A percentile compares a stretch with the other conserved stretches of the same genome.
phyloP scores from a whole-genome alignment of 1,140 invertebrate genomes.

The Cyphomyrmex costatus region DNA sequence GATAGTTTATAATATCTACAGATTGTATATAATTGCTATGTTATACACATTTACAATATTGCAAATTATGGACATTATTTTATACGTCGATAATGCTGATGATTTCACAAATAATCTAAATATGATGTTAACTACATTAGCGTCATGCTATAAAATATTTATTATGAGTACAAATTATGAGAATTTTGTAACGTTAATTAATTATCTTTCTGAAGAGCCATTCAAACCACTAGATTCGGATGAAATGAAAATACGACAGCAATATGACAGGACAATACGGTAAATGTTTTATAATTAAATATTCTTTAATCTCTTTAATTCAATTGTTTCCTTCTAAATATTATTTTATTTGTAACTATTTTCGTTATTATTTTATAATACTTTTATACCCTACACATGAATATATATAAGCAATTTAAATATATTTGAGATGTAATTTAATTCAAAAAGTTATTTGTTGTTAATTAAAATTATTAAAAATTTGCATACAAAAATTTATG shows the following conservation, averaged over 20 bases:
- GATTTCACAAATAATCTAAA: constrained; percentile 71
- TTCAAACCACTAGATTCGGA: constrained; percentile 43
- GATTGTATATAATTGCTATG: neutral
- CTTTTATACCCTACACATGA: neutral
- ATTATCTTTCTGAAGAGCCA: constrained; percentile 6
- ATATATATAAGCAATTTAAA: neutral
- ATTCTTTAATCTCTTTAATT: neutral
- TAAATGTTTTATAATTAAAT: constrained; percentile 35
- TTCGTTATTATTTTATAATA: neutral
- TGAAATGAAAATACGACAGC: constrained; percentile 63
- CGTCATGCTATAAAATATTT: constrained; percentile 55
- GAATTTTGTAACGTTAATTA: constrained; percentile 46
- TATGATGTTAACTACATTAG: constrained; percentile 58
- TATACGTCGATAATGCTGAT: constrained; percentile 46
- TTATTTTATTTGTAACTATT: neutral
- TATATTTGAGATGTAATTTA: neutral
- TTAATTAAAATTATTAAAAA: neutral
- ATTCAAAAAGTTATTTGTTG: neutral
- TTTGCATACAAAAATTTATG: neutral
- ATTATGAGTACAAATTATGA: constrained; percentile 48
- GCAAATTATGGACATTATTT: constrained; percentile 33
- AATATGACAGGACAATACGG: constrained; percentile 63
- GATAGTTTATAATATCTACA: neutral
- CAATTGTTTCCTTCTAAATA: neutral
- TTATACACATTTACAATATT: constrained; percentile 42